A percentile compares a stretch with the other conserved stretches of the same genome.
phyloP scores from a whole-genome alignment of 2,113 vertebrate genomes.

The Sialia sialis region DNA sequence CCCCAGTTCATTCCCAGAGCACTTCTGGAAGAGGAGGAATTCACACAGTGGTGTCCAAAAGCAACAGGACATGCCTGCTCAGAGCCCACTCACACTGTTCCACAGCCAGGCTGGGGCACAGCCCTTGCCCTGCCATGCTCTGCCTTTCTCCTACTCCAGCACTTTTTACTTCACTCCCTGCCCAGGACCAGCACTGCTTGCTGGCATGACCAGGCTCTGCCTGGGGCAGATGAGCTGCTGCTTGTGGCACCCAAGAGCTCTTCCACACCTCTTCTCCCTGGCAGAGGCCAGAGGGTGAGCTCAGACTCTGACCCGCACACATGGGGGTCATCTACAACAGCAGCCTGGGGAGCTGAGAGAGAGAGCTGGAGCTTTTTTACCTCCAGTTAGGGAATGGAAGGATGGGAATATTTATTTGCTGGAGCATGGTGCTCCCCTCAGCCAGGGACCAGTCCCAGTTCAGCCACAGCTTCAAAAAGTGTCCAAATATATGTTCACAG shows the following conservation, averaged over 20 bases:
- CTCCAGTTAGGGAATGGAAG: neutral
- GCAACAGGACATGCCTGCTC: neutral
- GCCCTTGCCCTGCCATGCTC: neutral
- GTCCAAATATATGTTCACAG: constrained; percentile 63
- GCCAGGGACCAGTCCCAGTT: neutral
- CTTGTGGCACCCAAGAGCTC: neutral
- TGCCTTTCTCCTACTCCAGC: neutral
- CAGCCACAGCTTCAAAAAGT: neutral
- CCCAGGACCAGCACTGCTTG: rapidly evolving
- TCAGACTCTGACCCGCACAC: neutral
- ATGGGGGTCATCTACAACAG: neutral
- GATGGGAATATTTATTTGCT: neutral
- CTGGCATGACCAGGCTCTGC: neutral
- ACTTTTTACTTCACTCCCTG: neutral
- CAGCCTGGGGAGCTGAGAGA: neutral
- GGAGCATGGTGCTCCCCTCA: neutral
- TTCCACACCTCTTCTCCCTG: neutral
- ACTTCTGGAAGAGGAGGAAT: neutral
- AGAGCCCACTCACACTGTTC: neutral
- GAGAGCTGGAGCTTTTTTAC: neutral
- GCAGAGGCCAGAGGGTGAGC: neutral
- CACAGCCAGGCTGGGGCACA: neutral
- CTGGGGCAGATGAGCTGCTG: neutral
- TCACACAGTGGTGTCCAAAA: neutral
- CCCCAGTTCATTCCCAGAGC: neutral